phyloP scores from a whole-genome alignment of 2,797 vertebrate species.

The Amblyraja radiata region DNA sequence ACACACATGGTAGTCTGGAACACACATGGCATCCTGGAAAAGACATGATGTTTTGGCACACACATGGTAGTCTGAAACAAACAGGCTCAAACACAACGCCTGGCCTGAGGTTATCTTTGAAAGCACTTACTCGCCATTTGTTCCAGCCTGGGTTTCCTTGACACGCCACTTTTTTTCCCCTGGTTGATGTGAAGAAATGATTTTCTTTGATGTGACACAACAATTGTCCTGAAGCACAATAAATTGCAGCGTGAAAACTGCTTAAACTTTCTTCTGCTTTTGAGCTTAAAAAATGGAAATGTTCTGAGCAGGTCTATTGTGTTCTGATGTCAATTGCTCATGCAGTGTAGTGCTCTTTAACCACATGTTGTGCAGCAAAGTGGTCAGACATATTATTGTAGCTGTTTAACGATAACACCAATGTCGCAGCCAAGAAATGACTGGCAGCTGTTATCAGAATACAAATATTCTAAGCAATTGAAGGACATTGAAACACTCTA shows the following conservation, averaged over 20 bases:
- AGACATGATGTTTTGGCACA: too few relatives aligned
- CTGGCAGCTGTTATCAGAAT: neutral
- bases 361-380: neutral
- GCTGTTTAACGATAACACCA: neutral
- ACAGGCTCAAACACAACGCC: too few relatives aligned
- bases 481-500: neutral
- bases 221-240: neutral
- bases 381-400: neutral
- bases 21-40: too few relatives aligned
- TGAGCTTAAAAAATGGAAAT: neutral
- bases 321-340: neutral
- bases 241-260: neutral
- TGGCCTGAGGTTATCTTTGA: too few relatives aligned
- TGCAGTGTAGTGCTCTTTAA: neutral
- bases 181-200: neutral
- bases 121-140: too few relatives aligned
- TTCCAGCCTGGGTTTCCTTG: neutral
- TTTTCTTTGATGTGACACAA: neutral
- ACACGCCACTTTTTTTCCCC: neutral
- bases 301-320: neutral
- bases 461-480: neutral
- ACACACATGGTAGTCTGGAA: too few relatives aligned
- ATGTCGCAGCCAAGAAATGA: neutral
- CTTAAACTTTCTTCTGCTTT: neutral
- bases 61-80: too few relatives aligned